These are phyloP conservation scores for Calcarius lapponicus DNA, from an alignment of 2,797 vertebrate genomes.

Conservation along the genomic window DNA sequence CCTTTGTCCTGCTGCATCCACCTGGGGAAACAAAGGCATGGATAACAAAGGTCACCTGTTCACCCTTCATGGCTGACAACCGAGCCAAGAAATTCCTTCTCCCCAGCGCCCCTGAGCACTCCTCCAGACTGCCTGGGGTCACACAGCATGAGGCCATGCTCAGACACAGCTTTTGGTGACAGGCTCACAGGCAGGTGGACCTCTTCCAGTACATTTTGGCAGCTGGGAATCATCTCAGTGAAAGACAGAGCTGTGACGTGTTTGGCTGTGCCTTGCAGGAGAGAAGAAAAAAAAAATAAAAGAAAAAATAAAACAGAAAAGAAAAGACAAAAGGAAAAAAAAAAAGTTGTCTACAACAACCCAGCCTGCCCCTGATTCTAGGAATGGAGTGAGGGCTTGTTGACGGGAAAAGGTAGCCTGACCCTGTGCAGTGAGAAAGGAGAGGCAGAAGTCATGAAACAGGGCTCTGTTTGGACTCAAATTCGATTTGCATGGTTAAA, in stretches of 20 bases:
- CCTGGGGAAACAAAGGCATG: neutral
- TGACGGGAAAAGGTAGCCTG: neutral
- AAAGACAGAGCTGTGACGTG: neutral
- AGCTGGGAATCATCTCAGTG: neutral
- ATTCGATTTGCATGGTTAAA: constrained; percentile 41
- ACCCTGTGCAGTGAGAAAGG: neutral
- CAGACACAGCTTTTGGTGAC: neutral
- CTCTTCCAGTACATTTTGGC: neutral
- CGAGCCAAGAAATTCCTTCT: neutral
- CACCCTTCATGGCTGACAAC: neutral
- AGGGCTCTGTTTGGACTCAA: constrained; percentile 32
- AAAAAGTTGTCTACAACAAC: neutral
- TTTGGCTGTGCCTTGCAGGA: neutral
- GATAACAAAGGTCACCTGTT: neutral
- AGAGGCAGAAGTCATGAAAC: constrained; percentile 27
- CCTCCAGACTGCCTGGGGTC: neutral
- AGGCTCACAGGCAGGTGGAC: neutral
- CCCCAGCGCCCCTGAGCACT: neutral
- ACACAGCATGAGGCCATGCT: neutral
- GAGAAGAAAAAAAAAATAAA: neutral
- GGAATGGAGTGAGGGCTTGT: neutral
- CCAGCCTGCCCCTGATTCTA: neutral
- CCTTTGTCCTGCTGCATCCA: neutral
- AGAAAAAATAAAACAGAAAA: neutral
- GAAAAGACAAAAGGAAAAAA: neutral